A percentile compares a stretch with the other conserved stretches of the same genome.
phyloP scores from a whole-genome alignment of 2,797 vertebrate genomes.

The Gobio occitaniae region DNA sequence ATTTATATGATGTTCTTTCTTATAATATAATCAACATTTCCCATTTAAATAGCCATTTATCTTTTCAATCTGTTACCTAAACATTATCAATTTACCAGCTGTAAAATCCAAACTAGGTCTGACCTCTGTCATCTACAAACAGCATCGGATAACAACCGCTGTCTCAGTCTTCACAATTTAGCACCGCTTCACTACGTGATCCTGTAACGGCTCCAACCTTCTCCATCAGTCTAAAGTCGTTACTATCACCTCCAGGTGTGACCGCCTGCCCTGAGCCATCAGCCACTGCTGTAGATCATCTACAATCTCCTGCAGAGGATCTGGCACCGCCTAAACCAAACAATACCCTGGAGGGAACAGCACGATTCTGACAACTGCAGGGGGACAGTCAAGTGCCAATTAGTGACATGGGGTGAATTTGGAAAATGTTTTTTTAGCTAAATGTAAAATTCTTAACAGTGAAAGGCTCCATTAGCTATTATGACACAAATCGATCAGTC shows the following conservation, averaged over 20 bases:
- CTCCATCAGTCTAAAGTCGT: constrained; percentile 44
- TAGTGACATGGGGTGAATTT: constrained; percentile 39
- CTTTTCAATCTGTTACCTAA: constrained; percentile 24
- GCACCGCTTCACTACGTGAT: constrained; percentile 22
- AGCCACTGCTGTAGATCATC: constrained; percentile 36
- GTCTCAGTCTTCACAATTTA: constrained; percentile 42
- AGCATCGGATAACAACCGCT: constrained; percentile 34
- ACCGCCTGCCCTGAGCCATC: constrained; percentile 42
- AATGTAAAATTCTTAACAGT: constrained; percentile 25
- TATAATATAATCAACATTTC: constrained; percentile 15
- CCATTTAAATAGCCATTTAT: constrained; percentile 2
- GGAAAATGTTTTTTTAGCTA: constrained; percentile 37
- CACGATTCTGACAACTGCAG: constrained; percentile 42
- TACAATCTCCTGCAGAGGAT: constrained; percentile 40
- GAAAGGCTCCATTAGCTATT: constrained; percentile 20
- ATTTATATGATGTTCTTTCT: not conserved
- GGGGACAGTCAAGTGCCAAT: constrained; percentile 45
- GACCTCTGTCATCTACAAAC: constrained; percentile 45
- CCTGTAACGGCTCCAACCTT: constrained; percentile 41
- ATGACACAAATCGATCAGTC: constrained; percentile 29
- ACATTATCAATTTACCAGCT: constrained; percentile 26
- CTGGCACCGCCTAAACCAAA: constrained; percentile 46
- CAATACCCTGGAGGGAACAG: constrained; percentile 41
- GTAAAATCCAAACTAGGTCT: constrained; percentile 32
- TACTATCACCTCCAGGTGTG: constrained; percentile 51